A percentile compares a stretch with the other conserved stretches of the same genome.
Conservation (phyloP, 2,797 vertebrate genomes). For the Cryptoblepharus egeriae region DNA sequence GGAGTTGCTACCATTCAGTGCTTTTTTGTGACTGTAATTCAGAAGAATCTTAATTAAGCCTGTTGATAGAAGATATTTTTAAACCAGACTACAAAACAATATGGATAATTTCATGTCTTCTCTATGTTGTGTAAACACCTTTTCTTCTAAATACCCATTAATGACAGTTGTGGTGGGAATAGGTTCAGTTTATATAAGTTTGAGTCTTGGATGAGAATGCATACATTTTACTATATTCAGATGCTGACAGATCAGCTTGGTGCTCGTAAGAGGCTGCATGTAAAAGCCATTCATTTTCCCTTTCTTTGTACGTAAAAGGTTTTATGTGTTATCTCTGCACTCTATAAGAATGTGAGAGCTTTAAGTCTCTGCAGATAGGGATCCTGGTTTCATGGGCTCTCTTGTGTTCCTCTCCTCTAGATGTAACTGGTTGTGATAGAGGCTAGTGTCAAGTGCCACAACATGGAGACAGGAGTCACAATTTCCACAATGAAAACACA, state of each 20-base stretch:
- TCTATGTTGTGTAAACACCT: no score
- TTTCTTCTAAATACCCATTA: neutral
- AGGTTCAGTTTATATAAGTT: neutral
- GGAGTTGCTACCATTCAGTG: neutral
- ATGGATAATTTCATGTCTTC: neutral
- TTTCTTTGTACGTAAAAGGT: neutral
- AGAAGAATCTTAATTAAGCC: neutral
- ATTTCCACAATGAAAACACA: no score
- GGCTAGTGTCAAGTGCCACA: no score
- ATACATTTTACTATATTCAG: neutral
- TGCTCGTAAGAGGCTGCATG: neutral
- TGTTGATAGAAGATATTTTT: neutral
- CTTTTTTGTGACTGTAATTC: neutral
- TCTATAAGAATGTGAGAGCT: neutral
- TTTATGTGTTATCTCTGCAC: no score
- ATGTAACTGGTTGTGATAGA: no score
- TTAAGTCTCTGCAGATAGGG: neutral
- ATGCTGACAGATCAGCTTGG: neutral
- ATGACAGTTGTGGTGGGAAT: neutral
- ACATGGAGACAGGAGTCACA: no score
- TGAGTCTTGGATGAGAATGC: neutral
- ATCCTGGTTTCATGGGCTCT: neutral
- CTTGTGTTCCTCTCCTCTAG: neutral
- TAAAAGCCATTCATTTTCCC: neutral
- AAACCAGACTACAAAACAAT: neutral